These are phyloP conservation scores for Ctenoplectra terminalis DNA, from an alignment of 1,140 invertebrate genomes.

Conservation along the genomic window DNA sequence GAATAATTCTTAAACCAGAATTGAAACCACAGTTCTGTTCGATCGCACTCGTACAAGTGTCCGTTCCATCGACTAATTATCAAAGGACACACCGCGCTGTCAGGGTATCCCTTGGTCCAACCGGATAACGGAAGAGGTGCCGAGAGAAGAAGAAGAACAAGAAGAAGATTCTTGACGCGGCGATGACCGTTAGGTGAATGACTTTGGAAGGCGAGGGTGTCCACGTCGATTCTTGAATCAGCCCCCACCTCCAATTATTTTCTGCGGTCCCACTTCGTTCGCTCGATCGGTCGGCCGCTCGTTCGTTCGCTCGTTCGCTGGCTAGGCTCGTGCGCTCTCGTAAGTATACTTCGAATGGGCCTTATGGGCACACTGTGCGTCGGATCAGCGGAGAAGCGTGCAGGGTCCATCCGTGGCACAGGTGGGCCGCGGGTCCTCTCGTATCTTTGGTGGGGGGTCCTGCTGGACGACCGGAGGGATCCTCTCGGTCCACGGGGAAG, in stretches of 20 bases:
- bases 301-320: constrained; percentile 49
- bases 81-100: background rate
- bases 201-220: constrained; percentile 73
- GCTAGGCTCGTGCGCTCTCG: constrained; percentile 56
- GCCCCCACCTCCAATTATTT: constrained; percentile 66
- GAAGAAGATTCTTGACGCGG: constrained; percentile 69
- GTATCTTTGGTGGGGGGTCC: constrained; percentile 68
- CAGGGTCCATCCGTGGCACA: constrained; percentile 77
- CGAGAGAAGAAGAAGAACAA: constrained; percentile 33
- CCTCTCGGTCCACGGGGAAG: constrained; percentile 35
- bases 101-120: background rate
- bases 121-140: constrained; percentile 54
- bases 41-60: background rate
- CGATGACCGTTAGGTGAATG: constrained; percentile 79
- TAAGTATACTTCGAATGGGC: constrained; percentile 73
- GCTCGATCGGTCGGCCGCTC: constrained; percentile 46
- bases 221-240: constrained; percentile 72
- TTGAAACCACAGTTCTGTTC: background rate
- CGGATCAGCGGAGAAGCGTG: constrained; percentile 72
- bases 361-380: constrained; percentile 77
- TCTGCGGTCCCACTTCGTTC: constrained; percentile 63
- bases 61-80: background rate
- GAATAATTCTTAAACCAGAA: background rate
- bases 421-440: constrained; percentile 76
- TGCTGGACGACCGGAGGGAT: constrained; percentile 61